phyloP scores from a whole-genome alignment of 2,888 invertebrate species.

The Dryobotodes eremita region DNA sequence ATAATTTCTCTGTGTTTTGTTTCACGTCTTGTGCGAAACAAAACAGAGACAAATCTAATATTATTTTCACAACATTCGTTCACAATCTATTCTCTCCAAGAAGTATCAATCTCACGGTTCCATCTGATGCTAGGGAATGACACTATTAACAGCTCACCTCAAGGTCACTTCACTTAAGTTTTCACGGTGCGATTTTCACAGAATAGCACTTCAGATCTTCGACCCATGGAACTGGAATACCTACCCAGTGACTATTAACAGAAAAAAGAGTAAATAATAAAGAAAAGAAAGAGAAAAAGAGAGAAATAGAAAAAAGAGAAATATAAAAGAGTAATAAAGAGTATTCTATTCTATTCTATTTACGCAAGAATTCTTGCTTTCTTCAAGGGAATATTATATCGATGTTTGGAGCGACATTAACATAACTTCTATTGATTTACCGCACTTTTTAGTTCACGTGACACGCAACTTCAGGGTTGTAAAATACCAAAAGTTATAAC shows the following conservation, averaged over 20 bases:
- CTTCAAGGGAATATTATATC: background rate
- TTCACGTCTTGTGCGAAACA: background rate
- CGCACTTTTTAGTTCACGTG: background rate
- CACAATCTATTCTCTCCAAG: background rate
- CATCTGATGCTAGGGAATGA: background rate
- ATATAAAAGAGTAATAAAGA: no score
- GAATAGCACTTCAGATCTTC: background rate
- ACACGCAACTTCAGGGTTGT: constrained; percentile 19
- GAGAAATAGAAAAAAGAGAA: no score
- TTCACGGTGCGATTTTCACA: background rate
- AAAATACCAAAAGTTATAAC: constrained; percentile 21
- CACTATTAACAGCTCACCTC: no score
- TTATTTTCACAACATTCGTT: background rate
- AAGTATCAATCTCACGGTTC: no score
- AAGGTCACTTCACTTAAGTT: background rate
- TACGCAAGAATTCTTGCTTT: constrained; percentile 7
- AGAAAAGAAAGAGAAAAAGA: no score
- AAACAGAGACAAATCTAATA: background rate
- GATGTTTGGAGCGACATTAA: background rate
- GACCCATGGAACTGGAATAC: constrained; percentile 5
- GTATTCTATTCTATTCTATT: no score
- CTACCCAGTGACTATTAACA: background rate
- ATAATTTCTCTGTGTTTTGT: background rate
- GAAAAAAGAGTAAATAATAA: no score
- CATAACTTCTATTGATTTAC: constrained; percentile 31